These are phyloP conservation scores for Hanleya hanleyi DNA, from an alignment of 2,888 invertebrate species.

Conservation along the genomic window DNA sequence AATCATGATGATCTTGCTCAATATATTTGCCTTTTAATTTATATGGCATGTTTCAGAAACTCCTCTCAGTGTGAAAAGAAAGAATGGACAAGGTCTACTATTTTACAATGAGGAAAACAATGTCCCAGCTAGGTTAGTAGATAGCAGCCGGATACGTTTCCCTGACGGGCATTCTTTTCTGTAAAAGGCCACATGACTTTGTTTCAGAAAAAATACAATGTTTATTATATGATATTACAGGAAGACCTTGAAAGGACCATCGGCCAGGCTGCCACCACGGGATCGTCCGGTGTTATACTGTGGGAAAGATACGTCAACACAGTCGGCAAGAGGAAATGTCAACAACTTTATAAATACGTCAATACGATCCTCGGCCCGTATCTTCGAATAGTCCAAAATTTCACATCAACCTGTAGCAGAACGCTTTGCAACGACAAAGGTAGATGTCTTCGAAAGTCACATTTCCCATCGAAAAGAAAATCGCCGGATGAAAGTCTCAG, in stretches of 20 bases:
- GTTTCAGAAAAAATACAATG: too few species aligned
- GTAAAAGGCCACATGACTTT: too few species aligned
- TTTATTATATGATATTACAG: constrained; percentile 47
- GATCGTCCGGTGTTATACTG: constrained; percentile 54
- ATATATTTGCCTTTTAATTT: too few species aligned
- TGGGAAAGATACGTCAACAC: constrained; percentile 52
- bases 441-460: constrained; percentile 34
- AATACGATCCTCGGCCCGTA: constrained; percentile 52
- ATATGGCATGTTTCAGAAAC: too few species aligned
- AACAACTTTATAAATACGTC: constrained; percentile 42
- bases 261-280: constrained; percentile 47
- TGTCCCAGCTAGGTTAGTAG: neutral
- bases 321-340: constrained; percentile 42
- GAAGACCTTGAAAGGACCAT: constrained; percentile 49
- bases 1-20: too few species aligned
- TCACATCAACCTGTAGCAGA: constrained; percentile 31
- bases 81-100: too few species aligned
- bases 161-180: neutral
- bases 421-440: constrained; percentile 43
- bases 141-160: neutral
- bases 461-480: neutral
- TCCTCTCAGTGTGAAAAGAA: too few species aligned
- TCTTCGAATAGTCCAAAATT: constrained; percentile 39
- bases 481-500: neutral
- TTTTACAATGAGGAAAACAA: too few species aligned